Evolutionary conservation across 2,888 invertebrate genomes (phyloP).

Genomic region (Eumacrocentrus americanus): DNA sequence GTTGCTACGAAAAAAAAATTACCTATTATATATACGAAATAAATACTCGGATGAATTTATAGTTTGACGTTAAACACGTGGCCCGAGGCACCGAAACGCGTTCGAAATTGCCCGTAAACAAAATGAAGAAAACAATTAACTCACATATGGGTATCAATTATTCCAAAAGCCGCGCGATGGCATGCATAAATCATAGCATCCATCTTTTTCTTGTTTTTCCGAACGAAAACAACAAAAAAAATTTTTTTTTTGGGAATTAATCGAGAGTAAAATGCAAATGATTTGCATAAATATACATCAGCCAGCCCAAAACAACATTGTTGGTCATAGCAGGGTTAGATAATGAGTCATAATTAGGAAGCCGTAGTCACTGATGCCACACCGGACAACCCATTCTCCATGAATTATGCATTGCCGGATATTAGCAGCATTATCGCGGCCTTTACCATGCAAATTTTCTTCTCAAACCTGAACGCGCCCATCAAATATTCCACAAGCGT

Average conservation of each 20-base stretch:
- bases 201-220: neutral
- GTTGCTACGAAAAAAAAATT: slow-evolving; percentile 2
- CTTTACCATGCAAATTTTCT: neutral
- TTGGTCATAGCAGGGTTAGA: slow-evolving; percentile 32
- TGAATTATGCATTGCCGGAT: slow-evolving; percentile 4
- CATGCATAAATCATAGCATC: neutral
- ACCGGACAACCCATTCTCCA: slow-evolving; percentile 3
- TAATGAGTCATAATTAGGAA: slow-evolving; percentile 39
- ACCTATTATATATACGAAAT: neutral
- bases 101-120: slow-evolving; percentile 2
- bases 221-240: too few relatives aligned
- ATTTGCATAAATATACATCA: slow-evolving; percentile 39
- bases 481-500: too few relatives aligned
- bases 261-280: slow-evolving; percentile 8
- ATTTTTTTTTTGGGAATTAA: neutral
- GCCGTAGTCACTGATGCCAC: slow-evolving; percentile 17
- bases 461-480: neutral
- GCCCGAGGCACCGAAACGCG: neutral
- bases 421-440: slow-evolving; percentile 1
- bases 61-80: slow-evolving; percentile 5
- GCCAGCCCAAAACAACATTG: slow-evolving; percentile 30
- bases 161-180: neutral
- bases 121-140: slow-evolving; percentile 13
- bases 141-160: slow-evolving; percentile 8
- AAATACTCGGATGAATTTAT: slow-evolving; percentile 1